These are phyloP conservation scores for Ochotona curzoniae DNA, from an alignment of 2,113 vertebrate genomes.

Conservation along the genomic window DNA sequence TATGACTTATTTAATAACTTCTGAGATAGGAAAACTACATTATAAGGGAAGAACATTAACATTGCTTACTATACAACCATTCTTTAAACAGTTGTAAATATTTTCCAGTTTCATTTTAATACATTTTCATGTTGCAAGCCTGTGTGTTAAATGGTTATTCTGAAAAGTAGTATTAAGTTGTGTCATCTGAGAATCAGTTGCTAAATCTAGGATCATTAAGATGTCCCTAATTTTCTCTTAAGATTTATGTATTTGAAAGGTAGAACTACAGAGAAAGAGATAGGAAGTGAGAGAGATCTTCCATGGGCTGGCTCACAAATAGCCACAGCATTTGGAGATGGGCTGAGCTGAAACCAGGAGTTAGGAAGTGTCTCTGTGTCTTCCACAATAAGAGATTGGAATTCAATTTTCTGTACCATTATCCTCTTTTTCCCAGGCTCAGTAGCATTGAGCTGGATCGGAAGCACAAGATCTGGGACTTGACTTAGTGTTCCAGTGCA, in stretches of 20 bases:
- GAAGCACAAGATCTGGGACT: too few species aligned
- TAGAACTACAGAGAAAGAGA: too few species aligned
- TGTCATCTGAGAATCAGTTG: neutral
- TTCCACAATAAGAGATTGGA: too few species aligned
- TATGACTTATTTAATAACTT: neutral
- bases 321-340: too few species aligned
- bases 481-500: too few species aligned
- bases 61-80: neutral
- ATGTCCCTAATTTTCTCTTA: neutral
- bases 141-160: conserved; percentile 2
- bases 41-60: neutral
- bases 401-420: too few species aligned
- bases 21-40: neutral
- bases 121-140: neutral
- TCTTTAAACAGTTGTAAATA: conserved; percentile 6
- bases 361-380: too few species aligned
- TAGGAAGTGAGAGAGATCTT: too few species aligned
- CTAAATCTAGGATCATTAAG: neutral
- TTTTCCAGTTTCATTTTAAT: neutral
- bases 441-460: too few species aligned
- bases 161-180: neutral
- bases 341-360: too few species aligned
- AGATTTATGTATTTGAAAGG: neutral
- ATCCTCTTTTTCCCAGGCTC: too few species aligned
- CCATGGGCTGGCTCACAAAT: too few species aligned